phyloP scores from a whole-genome alignment of 1,140 invertebrate genomes.

The Platyscapa corneri region DNA sequence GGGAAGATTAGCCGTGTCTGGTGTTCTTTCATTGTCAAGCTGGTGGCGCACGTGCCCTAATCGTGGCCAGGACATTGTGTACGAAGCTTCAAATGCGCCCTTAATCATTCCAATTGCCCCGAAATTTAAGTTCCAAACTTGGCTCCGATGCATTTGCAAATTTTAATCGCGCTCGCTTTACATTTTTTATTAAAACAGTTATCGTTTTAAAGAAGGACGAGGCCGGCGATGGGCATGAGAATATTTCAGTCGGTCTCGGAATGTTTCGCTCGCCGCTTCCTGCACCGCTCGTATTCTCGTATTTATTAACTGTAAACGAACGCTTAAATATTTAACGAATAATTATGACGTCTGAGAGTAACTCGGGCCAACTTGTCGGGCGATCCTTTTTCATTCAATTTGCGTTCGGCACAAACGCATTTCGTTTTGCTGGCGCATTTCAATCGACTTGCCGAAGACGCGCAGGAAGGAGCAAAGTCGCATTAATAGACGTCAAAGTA shows the following conservation, averaged over 20 bases:
- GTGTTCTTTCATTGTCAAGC: not conserved
- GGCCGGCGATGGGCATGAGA: too few relatives aligned
- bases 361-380: too few relatives aligned
- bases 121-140: not conserved
- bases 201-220: not conserved
- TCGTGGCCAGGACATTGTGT: not conserved
- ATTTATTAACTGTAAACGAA: not conserved
- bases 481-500: slow-evolving; percentile 21
- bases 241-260: too few relatives aligned
- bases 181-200: not conserved
- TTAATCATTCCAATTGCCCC: not conserved
- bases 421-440: not conserved
- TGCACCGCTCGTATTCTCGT: too few relatives aligned
- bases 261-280: too few relatives aligned
- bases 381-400: not conserved
- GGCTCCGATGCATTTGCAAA: too few relatives aligned
- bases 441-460: not conserved
- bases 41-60: not conserved
- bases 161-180: too few relatives aligned
- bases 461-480: not conserved
- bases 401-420: too few relatives aligned
- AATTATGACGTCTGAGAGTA: too few relatives aligned
- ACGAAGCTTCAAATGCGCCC: not conserved
- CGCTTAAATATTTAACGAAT: not conserved
- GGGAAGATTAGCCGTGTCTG: not conserved